A percentile compares a stretch with the other conserved stretches of the same genome.
Evolutionary conservation across 2,113 vertebrate genomes (phyloP).

Genomic region (Chrysemys picta): DNA sequence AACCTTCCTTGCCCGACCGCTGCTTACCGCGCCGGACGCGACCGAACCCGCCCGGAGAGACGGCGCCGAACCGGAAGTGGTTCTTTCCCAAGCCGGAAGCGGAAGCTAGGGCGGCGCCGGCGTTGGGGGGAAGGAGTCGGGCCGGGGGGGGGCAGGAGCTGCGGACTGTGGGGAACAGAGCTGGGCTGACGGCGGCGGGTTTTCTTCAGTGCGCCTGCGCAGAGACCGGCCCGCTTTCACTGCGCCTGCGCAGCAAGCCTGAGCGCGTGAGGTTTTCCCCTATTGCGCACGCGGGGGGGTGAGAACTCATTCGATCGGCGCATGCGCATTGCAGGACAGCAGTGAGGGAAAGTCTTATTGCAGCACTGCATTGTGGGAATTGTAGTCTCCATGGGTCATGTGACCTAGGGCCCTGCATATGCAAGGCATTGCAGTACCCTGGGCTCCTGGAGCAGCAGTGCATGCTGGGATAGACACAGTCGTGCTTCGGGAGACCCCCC

Average conservation of each 20-base stretch:
- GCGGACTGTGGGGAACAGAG: too few relatives aligned
- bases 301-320: neutral
- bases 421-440: neutral
- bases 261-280: neutral
- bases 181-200: neutral
- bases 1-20: too few relatives aligned
- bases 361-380: neutral
- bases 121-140: too few relatives aligned
- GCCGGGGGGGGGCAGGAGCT: too few relatives aligned
- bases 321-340: neutral
- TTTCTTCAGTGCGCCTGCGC: neutral
- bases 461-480: neutral
- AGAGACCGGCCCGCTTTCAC: neutral
- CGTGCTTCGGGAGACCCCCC: neutral
- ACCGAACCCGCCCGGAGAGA: neutral
- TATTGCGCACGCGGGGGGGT: neutral
- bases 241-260: neutral
- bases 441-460: neutral
- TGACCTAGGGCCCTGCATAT: neutral
- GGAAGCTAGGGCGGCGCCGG: neutral
- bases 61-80: neutral
- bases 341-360: rapidly evolving
- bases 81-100: neutral
- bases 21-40: neutral
- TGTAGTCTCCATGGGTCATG: neutral